These are phyloP conservation scores for Mormoops blainvillei DNA, from an alignment of 2,113 vertebrate genomes.

Conservation along the genomic window DNA sequence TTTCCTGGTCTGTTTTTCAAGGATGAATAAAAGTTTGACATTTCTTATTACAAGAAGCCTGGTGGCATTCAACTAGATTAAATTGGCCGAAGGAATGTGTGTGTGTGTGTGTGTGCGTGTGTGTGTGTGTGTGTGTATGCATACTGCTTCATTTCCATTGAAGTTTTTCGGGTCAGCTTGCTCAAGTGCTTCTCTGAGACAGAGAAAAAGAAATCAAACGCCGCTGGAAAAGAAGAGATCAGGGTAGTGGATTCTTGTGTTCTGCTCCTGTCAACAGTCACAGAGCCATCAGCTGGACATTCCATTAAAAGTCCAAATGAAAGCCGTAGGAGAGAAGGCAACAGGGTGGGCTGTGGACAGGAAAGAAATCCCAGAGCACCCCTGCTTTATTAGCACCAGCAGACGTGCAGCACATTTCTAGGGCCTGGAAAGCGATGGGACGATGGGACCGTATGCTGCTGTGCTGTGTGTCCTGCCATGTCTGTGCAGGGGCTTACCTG, in stretches of 20 bases:
- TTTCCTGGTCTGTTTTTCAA: background rate
- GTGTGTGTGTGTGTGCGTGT: background rate
- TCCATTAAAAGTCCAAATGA: background rate
- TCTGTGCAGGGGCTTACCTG: background rate
- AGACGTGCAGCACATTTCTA: background rate
- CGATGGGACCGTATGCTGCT: accelerated
- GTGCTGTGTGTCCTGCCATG: background rate
- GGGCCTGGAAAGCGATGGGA: background rate
- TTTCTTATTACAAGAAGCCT: background rate
- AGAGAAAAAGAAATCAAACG: slow-evolving; percentile 29
- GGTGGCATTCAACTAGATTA: background rate
- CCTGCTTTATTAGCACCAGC: background rate
- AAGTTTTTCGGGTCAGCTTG: background rate
- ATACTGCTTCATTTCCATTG: background rate
- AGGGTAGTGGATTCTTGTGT: background rate
- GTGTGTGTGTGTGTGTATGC: background rate
- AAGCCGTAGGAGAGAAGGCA: background rate
- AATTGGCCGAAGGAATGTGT: background rate
- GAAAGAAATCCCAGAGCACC: background rate
- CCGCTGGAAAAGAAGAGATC: background rate
- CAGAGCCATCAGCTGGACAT: background rate
- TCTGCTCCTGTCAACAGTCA: background rate
- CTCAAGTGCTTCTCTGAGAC: background rate
- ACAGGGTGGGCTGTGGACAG: background rate
- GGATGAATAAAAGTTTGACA: background rate